Conservation (phyloP, 1,140 invertebrate genomes). For the Anagrus nilaparvatae region DNA sequence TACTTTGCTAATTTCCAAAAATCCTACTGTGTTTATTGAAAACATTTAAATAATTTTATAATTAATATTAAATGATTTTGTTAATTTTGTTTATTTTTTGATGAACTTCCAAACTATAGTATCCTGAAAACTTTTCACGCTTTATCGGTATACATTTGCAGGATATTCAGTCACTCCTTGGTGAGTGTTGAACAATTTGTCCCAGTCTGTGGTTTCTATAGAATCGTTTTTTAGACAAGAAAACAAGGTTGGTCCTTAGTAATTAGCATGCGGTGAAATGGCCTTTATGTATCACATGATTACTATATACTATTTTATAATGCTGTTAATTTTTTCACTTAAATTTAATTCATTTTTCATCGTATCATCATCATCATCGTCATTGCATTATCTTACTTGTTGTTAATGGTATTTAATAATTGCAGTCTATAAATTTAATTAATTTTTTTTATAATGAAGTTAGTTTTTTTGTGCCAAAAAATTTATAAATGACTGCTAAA, state of each 20-base stretch:
- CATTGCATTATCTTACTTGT: slow-evolving; percentile 15
- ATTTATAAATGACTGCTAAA: no score
- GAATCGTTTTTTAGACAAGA: slow-evolving; percentile 43
- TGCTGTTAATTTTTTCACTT: slow-evolving; percentile 16
- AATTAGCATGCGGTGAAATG: slow-evolving; percentile 44
- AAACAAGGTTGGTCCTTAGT: slow-evolving; percentile 44
- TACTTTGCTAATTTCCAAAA: no score
- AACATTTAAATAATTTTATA: no score
- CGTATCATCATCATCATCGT: slow-evolving; percentile 23
- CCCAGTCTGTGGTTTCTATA: slow-evolving; percentile 44
- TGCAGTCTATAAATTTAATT: no score
- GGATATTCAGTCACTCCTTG: slow-evolving; percentile 41
- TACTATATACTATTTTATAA: slow-evolving; percentile 26
- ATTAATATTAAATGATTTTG: no score
- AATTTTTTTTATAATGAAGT: no score
- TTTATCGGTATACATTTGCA: slow-evolving; percentile 43
- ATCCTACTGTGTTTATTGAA: no score
- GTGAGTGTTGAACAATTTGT: slow-evolving; percentile 40
- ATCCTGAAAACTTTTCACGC: slow-evolving; percentile 32
- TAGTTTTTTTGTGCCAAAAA: no score
- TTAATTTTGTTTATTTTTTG: neutral
- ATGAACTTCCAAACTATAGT: no score
- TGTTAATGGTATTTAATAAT: no score
- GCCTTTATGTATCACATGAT: slow-evolving; percentile 38
- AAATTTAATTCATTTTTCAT: slow-evolving; percentile 21